Conservation (phyloP, 2,797 vertebrate genomes). For the Periparus ater region DNA sequence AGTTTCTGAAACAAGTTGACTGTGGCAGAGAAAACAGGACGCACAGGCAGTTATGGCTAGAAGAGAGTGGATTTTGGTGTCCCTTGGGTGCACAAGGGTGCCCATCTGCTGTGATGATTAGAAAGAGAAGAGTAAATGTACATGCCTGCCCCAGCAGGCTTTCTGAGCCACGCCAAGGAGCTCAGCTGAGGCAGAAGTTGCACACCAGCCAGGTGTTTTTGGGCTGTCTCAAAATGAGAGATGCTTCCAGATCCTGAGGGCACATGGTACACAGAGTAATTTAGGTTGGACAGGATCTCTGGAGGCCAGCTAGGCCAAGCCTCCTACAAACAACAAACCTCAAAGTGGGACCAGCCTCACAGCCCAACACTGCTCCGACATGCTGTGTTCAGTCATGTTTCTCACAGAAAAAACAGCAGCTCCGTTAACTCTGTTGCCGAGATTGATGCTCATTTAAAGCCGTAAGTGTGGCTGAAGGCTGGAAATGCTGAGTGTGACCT, state of each 20-base stretch:
- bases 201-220: background rate
- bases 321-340: background rate
- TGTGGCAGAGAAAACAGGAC: background rate
- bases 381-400: accelerated
- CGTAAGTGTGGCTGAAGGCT: background rate
- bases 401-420: background rate
- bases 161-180: background rate
- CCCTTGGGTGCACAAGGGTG: background rate
- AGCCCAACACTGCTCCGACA: background rate
- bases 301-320: background rate
- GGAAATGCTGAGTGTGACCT: background rate
- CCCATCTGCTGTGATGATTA: background rate
- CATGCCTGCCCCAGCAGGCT: background rate
- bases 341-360: background rate
- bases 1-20: background rate
- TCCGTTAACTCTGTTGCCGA: background rate
- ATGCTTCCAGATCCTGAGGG: background rate
- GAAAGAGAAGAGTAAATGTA: background rate
- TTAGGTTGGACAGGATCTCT: background rate
- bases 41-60: background rate
- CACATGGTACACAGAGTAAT: background rate
- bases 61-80: background rate
- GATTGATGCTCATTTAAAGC: background rate
- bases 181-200: background rate
- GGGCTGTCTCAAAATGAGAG: background rate